Percentiles rank a stretch among this genome's conserved stretches.
Conservation (phyloP, 2,797 vertebrate species). For the Hephaestus fuliginosus region DNA sequence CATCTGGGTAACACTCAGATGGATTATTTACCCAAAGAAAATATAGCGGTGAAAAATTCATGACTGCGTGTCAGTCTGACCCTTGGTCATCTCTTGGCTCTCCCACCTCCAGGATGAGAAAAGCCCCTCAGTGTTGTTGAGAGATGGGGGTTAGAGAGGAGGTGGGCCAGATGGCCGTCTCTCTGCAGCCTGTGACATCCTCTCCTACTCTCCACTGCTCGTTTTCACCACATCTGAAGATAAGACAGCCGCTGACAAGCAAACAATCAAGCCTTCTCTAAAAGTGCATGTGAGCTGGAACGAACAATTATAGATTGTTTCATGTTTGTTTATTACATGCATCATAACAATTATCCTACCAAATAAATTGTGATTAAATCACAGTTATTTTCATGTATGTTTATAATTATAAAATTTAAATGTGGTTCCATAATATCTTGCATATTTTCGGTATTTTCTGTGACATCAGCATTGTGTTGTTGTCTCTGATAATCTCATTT, state of each 20-base stretch:
- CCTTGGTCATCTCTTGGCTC: constrained; percentile 71
- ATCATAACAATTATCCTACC: neutral
- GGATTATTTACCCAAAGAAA: constrained; percentile 86
- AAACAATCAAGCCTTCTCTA: constrained; percentile 4
- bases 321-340: neutral
- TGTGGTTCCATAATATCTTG: neutral
- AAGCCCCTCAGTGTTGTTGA: constrained; percentile 76
- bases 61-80: constrained; percentile 80
- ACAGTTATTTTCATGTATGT: neutral
- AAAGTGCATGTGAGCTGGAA: neutral
- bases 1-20: constrained; percentile 70
- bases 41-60: constrained; percentile 84
- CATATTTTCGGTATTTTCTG: neutral
- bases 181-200: constrained; percentile 68
- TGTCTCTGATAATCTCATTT: neutral
- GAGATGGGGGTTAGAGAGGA: constrained; percentile 76
- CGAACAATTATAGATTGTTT: neutral
- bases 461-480: neutral
- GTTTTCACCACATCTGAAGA: constrained; percentile 63
- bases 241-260: constrained; percentile 38
- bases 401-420: neutral
- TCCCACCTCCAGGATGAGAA: constrained; percentile 75
- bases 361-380: neutral
- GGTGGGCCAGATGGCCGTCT: constrained; percentile 63
- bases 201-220: constrained; percentile 48